Conservation (phyloP, 2,113 vertebrate species). For the Megaleporinus macrocephalus region DNA sequence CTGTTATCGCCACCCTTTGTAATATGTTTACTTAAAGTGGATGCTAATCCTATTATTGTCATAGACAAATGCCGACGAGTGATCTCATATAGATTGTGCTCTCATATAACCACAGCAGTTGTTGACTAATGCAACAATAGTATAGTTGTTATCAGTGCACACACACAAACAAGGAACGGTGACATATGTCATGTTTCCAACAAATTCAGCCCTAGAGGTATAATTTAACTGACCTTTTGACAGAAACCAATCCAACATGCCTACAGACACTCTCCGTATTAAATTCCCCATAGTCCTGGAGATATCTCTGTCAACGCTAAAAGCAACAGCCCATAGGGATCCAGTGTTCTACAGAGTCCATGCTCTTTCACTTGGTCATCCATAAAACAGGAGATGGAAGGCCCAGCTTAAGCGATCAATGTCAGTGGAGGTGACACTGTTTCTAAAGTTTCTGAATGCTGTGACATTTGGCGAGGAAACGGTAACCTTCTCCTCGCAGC, state of each 20-base stretch:
- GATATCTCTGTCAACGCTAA: constrained; percentile 19
- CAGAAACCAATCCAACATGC: constrained; percentile 23
- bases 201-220: constrained; percentile 12
- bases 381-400: constrained; percentile 55
- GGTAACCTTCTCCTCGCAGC: constrained; percentile 31
- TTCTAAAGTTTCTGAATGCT: constrained; percentile 49
- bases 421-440: constrained; percentile 52
- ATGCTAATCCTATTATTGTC: too few species aligned
- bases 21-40: too few species aligned
- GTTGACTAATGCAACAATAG: background rate
- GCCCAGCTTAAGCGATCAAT: constrained; percentile 43
- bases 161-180: background rate
- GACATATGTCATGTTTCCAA: background rate
- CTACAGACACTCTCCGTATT: constrained; percentile 18
- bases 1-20: too few species aligned
- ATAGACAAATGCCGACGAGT: too few species aligned
- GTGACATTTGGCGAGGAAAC: constrained; percentile 54
- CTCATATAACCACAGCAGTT: background rate
- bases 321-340: constrained; percentile 36
- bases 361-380: constrained; percentile 52
- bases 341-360: constrained; percentile 36
- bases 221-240: constrained; percentile 29
- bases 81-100: background rate
- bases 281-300: constrained; percentile 9
- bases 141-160: background rate